A percentile compares a stretch with the other conserved stretches of the same genome.
Conservation (phyloP, 2,888 invertebrate genomes). For the Drosophila flavopinicola region DNA sequence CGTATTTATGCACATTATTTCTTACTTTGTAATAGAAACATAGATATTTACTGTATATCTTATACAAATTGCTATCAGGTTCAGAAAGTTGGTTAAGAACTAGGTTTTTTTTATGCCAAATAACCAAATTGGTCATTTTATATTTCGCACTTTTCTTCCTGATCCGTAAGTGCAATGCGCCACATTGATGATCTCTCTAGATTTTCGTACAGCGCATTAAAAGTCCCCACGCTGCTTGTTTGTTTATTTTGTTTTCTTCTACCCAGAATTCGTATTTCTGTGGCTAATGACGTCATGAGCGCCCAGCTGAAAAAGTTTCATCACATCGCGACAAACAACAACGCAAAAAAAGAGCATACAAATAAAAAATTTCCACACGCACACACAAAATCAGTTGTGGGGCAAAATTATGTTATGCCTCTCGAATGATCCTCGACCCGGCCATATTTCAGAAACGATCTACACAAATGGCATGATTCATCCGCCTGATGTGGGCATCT, state of each 20-base stretch:
- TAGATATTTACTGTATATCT: too few species aligned
- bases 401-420: constrained; percentile 26
- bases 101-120: too few species aligned
- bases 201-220: constrained; percentile 10
- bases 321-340: constrained; percentile 29
- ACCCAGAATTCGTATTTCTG: constrained; percentile 22
- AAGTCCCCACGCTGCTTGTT: constrained; percentile 17
- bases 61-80: background rate
- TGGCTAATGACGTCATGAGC: constrained; percentile 39
- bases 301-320: constrained; percentile 40
- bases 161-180: background rate
- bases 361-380: constrained; percentile 22
- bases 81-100: too few species aligned
- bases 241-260: constrained; percentile 34
- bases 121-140: background rate
- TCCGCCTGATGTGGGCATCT: constrained; percentile 12
- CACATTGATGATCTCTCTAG: background rate
- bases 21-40: too few species aligned
- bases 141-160: background rate
- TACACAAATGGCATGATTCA: constrained; percentile 39
- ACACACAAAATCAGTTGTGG: constrained; percentile 3
- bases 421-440: constrained; percentile 41
- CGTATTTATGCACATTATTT: too few species aligned
- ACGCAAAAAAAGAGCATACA: constrained; percentile 28
- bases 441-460: constrained; percentile 5